Evolutionary conservation across 2,113 vertebrate genomes (phyloP), one percentile per base, ranked within the genome.

Genomic region (Tragelaphus imberbis): DNA sequence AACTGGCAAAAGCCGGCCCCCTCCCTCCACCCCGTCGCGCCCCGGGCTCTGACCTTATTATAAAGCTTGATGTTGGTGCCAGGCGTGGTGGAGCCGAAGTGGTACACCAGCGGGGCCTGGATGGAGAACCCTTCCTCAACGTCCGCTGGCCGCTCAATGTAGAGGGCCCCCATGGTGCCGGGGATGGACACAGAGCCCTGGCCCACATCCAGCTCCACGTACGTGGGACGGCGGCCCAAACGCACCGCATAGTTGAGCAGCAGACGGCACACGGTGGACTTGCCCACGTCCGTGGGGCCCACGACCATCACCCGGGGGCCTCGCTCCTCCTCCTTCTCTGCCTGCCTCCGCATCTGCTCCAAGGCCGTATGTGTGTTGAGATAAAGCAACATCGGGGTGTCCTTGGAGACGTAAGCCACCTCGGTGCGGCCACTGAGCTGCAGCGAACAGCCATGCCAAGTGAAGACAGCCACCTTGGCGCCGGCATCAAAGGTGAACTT

Each of bases 51-150:
- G 85, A 99, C 99, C 99, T 99, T 99, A 93, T 99, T 99, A 98
- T 99, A 99, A 86, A 99, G 99, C 98, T 99, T 99, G 98, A 99
- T 99, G 98, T 99, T 99, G 90, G 99, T 99, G 59, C 99, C 99
- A 0, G 99, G 99, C 4, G 99, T 99, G 44, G 99, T 99, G 16
- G 99, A 99, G 71, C 99, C 99, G 55, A 99, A 99, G 98, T 99
- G 99, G 98, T 99, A 99, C 13, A 99, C 99, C 14, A 99, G 98
- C 0, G 99, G 99, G n/a, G 99, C 99, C 98, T 99, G 99, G 40
- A 99, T 99, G 1, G 99, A 99, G 98, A 99, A 99, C 14, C 99
- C 99, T 97, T 99, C 99, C 98, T 99, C 99, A 47, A 99, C 99
- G 0, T 99, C 99, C 1, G 99, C 99, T 0, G 99, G 99, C 21